These are phyloP conservation scores for Heliconius ismenius DNA, from an alignment of 2,888 invertebrate genomes.

Conservation along the genomic window DNA sequence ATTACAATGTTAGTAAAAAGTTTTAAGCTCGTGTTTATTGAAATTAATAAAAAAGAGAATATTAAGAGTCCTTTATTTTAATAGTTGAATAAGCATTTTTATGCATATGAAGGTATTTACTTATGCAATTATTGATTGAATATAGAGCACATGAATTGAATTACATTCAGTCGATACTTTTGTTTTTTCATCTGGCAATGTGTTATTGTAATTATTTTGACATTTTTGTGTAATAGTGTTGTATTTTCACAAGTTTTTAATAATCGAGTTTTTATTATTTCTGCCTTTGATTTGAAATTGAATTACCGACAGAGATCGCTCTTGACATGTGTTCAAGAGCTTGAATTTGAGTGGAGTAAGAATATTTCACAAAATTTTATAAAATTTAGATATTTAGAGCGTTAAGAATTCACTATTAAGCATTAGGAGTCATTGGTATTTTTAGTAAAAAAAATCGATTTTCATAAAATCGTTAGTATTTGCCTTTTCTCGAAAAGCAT, in stretches of 20 bases:
- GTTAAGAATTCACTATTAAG: neutral
- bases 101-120: neutral
- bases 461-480: neutral
- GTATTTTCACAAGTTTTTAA: neutral
- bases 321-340: too few species aligned
- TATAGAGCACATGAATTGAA: conserved; percentile 3
- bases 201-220: neutral
- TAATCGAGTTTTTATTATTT: neutral
- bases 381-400: neutral
- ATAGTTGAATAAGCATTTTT: neutral
- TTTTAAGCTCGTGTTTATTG: too few species aligned
- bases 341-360: too few species aligned
- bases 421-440: neutral
- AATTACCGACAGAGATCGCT: neutral
- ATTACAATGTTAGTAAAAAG: too few species aligned
- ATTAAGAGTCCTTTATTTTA: neutral
- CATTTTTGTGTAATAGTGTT: neutral
- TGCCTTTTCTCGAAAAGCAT: neutral
- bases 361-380: neutral
- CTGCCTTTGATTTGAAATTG: neutral
- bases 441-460: neutral
- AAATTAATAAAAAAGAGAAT: too few species aligned
- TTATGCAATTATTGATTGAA: conserved; percentile 10
- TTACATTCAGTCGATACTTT: conserved; percentile 5
- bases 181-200: conserved; percentile 12